Evolutionary conservation across 2,113 vertebrate genomes (phyloP), one percentile per base, ranked within the genome.

Genomic region (Ranitomeya variabilis): DNA sequence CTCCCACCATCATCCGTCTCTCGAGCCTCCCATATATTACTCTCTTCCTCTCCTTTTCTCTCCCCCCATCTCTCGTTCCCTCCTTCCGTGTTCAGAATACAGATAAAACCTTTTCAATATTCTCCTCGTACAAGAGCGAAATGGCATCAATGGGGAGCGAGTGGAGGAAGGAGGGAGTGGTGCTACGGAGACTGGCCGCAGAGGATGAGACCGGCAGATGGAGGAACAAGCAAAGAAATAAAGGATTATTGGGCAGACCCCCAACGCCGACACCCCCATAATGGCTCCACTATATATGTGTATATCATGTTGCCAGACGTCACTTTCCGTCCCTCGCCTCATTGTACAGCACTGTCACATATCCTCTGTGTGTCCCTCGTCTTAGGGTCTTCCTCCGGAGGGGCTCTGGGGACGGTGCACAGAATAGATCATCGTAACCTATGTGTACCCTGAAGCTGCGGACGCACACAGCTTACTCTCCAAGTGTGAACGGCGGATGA

Each of bases 151-250:
- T 19, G 77, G 89, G 86, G 90, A 89, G 90, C 88, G 90, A 89
- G 90, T 80, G 90, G 90, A 91, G 69, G 54, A 91, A 91, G 87
- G 82, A 83, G 16, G 89, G 87, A 91, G 91, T 90, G 90, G 92
- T 87, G 69, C 90, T 89, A 62, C 90, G 13, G 12, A 78, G 23
- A 11, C 80, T 52, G 87, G 91, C 85, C 88, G 88, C 83, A 90
- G 90, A 91, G 91, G 90, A 91, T 91, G 69, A 83, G 55, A 66
- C 55, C 11, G 67, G 78, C 86, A 73, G 78, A 87, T 87, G 78
- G 66, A 55, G 23, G 14, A 8, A 23, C 74, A 87, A 87, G 59
- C 52, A 87, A 67, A 57, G 60, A 69, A 73, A 67, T 51, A 86
- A 16, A 26, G 60, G 57, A 60, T 60, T 12, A 64, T 86, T 19